phyloP scores from a whole-genome alignment of 2,888 invertebrate species.

The Caenorhabditis macrosperma region DNA sequence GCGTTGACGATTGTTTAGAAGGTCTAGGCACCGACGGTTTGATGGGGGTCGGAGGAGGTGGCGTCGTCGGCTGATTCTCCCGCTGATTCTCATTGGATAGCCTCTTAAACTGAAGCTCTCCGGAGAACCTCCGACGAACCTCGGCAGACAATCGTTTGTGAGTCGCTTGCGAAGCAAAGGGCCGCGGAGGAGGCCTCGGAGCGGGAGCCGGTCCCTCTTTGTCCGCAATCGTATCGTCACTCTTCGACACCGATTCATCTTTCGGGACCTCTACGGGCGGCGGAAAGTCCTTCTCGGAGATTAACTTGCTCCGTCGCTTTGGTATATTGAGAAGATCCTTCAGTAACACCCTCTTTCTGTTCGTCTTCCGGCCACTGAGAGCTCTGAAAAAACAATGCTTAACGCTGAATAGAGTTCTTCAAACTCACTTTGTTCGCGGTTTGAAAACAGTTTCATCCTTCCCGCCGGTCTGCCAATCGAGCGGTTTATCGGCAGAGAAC shows the following conservation, averaged over 20 bases:
- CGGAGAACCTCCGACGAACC: too few species aligned
- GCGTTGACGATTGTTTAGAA: too few species aligned
- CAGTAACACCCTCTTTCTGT: constrained; percentile 28
- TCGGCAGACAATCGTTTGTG: too few species aligned
- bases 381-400: constrained; percentile 13
- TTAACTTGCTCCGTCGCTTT: neutral
- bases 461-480: constrained; percentile 53
- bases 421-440: constrained; percentile 23
- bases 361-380: constrained; percentile 14
- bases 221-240: constrained; percentile 51
- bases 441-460: constrained; percentile 26
- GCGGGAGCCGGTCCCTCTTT: constrained; percentile 43
- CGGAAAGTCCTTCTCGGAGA: constrained; percentile 30
- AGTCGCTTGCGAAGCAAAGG: too few species aligned
- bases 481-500: constrained; percentile 36
- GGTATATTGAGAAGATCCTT: constrained; percentile 40
- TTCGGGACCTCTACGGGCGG: constrained; percentile 13
- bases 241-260: constrained; percentile 47
- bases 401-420: neutral
- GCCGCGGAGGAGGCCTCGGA: too few species aligned
- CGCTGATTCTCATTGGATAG: too few species aligned
- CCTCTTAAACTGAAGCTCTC: too few species aligned
- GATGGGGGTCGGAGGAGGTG: too few species aligned
- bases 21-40: too few species aligned
- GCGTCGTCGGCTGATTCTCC: too few species aligned